Percentiles rank a stretch among this genome's conserved stretches.
Evolutionary conservation across 2,888 invertebrate genomes (phyloP).

Genomic region (Dorcus parallelipipedus): DNA sequence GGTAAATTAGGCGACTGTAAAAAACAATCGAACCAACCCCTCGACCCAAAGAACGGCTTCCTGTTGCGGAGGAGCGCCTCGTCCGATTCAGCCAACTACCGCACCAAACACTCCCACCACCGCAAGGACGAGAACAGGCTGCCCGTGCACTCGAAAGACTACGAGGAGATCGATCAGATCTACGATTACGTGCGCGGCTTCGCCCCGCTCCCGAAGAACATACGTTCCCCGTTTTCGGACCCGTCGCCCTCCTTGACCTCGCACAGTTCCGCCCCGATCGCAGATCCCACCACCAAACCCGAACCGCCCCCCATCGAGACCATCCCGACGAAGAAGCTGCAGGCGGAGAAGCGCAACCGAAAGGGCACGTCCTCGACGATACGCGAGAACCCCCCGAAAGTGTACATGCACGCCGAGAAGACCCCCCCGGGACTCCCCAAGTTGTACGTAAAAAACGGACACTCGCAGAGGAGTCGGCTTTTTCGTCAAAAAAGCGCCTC

Average conservation of each 20-base stretch:
- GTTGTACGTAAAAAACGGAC: slow-evolving; percentile 75
- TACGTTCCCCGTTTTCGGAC: slow-evolving; percentile 62
- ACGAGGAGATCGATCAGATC: slow-evolving; percentile 95
- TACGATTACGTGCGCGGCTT: slow-evolving; percentile 94
- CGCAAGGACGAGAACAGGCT: slow-evolving; percentile 61
- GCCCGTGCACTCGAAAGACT: slow-evolving; percentile 67
- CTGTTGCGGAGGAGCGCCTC: slow-evolving; percentile 75
- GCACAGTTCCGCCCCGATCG: slow-evolving; percentile 46
- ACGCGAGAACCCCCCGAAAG: slow-evolving; percentile 51
- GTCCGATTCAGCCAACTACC: slow-evolving; percentile 64
- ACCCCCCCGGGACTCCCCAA: slow-evolving; percentile 64
- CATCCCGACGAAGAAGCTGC: slow-evolving; percentile 79
- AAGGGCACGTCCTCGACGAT: slow-evolving; percentile 57
- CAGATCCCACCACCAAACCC: slow-evolving; percentile 57
- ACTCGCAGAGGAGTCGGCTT: slow-evolving; percentile 62
- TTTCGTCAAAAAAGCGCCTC: slow-evolving; percentile 70
- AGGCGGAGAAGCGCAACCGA: slow-evolving; percentile 71
- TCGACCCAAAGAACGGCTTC: slow-evolving; percentile 56
- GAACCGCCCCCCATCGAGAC: slow-evolving; percentile 91
- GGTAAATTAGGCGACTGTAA: slow-evolving; percentile 70
- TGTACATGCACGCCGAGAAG: slow-evolving; percentile 57
- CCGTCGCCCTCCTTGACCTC: slow-evolving; percentile 50
- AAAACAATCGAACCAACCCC: slow-evolving; percentile 50
- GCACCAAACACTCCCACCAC: slow-evolving; percentile 50
- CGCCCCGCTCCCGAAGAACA: slow-evolving; percentile 82